These are phyloP conservation scores for Ochropleura leucogaster DNA, from an alignment of 2,888 invertebrate species.

Conservation along the genomic window DNA sequence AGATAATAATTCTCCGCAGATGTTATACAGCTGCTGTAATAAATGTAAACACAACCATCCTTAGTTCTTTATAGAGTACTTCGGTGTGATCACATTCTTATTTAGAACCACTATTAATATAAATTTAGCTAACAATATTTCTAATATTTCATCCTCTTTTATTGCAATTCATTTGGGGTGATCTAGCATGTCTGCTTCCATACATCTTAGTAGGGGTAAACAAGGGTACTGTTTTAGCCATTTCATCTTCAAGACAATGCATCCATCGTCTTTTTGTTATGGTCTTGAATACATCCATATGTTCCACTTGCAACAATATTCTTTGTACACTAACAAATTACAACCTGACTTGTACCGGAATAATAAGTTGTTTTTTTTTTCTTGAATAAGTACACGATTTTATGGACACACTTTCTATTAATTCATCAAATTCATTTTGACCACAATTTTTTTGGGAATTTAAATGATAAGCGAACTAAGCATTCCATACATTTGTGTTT, in stretches of 20 bases:
- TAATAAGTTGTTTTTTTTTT: conserved; percentile 31
- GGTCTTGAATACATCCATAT: neutral
- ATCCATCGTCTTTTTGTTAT: neutral
- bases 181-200: neutral
- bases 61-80: conserved; percentile 21
- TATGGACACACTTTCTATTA: conserved; percentile 9
- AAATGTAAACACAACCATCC: conserved; percentile 54
- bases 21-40: conserved; percentile 66
- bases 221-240: too few relatives aligned
- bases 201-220: neutral
- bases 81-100: conserved; percentile 24
- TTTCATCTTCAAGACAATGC: neutral
- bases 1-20: conserved; percentile 65
- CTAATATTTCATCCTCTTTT: neutral
- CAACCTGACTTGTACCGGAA: conserved; percentile 9
- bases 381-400: conserved; percentile 3
- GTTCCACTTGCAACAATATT: neutral
- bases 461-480: conserved; percentile 13
- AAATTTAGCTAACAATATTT: neutral
- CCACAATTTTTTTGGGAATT: conserved; percentile 13
- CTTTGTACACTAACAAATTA: conserved; percentile 5
- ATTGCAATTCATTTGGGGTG: neutral
- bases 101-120: conserved; percentile 12
- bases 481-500: conserved; percentile 17
- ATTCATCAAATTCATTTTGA: conserved; percentile 22